phyloP scores from a whole-genome alignment of 2,113 vertebrate genomes.

The Scomber japonicus region DNA sequence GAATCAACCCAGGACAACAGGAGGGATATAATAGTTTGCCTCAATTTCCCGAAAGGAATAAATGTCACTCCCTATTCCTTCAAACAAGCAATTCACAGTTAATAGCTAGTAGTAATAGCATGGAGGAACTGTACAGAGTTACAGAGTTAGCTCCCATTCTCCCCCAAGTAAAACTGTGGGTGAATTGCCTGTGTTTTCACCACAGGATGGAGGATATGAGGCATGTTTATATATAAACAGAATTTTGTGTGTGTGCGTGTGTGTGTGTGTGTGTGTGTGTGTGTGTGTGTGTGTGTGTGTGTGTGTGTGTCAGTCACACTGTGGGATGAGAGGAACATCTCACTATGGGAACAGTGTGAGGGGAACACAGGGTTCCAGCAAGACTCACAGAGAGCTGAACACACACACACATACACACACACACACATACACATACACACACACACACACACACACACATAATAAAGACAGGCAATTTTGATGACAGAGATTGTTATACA shows the following conservation, averaged over 20 bases:
- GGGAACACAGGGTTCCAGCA: constrained; percentile 12
- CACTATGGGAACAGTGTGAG: constrained; percentile 54
- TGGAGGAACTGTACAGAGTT: neutral
- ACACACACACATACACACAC: neutral
- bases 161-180: constrained; percentile 7
- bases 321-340: constrained; percentile 49
- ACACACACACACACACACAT: neutral
- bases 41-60: neutral
- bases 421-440: neutral
- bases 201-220: constrained; percentile 45
- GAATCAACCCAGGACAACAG: too few species aligned
- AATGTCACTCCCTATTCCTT: neutral
- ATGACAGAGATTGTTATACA: too few species aligned
- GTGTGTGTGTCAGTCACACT: constrained; percentile 15
- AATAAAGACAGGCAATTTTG: neutral
- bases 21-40: too few species aligned
- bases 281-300: constrained; percentile 4
- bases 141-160: constrained; percentile 4
- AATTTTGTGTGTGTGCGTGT: constrained; percentile 24
- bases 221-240: constrained; percentile 40
- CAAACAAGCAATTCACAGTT: neutral
- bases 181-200: constrained; percentile 46
- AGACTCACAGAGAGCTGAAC: neutral
- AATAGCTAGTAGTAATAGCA: neutral
- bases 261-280: constrained; percentile 22